Base-by-base conservation (phyloP, 1,140 invertebrate species). In the Danaus melanippus region DNA sequence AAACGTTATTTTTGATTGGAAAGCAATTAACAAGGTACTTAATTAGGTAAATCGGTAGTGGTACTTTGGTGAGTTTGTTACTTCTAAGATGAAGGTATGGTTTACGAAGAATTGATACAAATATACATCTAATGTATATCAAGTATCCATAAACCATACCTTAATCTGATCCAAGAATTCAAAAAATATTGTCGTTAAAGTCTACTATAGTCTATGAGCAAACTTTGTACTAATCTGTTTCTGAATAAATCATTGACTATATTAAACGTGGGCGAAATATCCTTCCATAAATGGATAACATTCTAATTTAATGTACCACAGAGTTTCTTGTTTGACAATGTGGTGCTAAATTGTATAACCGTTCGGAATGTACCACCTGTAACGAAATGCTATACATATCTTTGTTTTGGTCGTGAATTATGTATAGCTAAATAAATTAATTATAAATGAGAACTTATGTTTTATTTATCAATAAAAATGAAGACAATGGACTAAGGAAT, bases 181-280 rank as follows among this genome's bases (percentile, higher is more conserved):
- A 32, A 32, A 32, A 32, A 32, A 32, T 32, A 32, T 32, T 32
- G 21, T 32, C 21, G 6, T 5, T 2, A 32, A 32, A 32, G 7
- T 1, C 21, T 32, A 32, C 15, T 40, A n/a, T n/a, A n/a, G n/a
- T n/a, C n/a, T n/a, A 54, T 56, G 74, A 63, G 69, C 65, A 61
- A 74, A 69, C 66, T 66, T 56, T 61, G 58, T 65, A 60, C 64
- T 67, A 66, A 76, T 76, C 74, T 76, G 74, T 67, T 79, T 81
- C 74, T 74, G 72, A 70, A 75, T 76, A 83, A 76, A 81, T 79
- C 74, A 74, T 73, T 68, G 60, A 62, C 66, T 65, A 66, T 46
- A 76, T 78, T 60, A 62, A 73, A 70, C 67, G 80, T 84, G 71
- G 80, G 80, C 69, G 74, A 76, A 76, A 70, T 76, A 73, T 73